Evolutionary conservation across 2,797 vertebrate genomes (phyloP), one percentile per base, ranked within the genome.

Genomic region (Macrochelys suwanniensis): DNA sequence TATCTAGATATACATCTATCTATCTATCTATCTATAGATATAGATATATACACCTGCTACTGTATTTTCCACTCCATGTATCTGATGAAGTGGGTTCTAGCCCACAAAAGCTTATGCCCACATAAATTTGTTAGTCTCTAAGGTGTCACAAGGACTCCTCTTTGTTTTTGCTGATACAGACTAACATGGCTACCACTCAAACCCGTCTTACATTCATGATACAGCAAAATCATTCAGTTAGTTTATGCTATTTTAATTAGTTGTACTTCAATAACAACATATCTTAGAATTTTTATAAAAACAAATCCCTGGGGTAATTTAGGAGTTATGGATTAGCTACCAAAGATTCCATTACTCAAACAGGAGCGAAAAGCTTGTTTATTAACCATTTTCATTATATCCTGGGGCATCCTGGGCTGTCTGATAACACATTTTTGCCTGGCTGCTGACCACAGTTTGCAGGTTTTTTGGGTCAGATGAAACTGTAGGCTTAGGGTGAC

Each of bases 391-490:
- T 68, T 82, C 57, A 82, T 1, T 1, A 49, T 31, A 78, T 1
- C n/a, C 89, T 71, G 42, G 28, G 76, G 19, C 56, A 59, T 10
- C 57, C 42, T 87, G 89, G 76, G 89, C 57, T 16, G 0, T 0
- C 7, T 76, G 45, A 47, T 76, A 45, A 76, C 17, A 76, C 42
- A 76, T 26, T 76, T 28, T 49, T 77, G 25, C 23, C 45, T 49
- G 81, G 77, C 65, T 92, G 65, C 84, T 94, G 53, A 23, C 26
- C 45, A 47, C 26, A 17, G 26, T 47, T 47, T 77, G 49, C 65
- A 85, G 77, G 7, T 84, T 87, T 82, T 47, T 77, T 90, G 96
- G 86, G 90, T 92, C 89, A 96, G 87, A 54, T 88, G 50, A 89
- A 96, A 68, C 78, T 90, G 79, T 68, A 68, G 65, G 37, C 37